Evolutionary conservation across 2,113 vertebrate genomes (phyloP), one percentile per base, ranked within the genome.

Genomic region (Hippocampus barbouri): DNA sequence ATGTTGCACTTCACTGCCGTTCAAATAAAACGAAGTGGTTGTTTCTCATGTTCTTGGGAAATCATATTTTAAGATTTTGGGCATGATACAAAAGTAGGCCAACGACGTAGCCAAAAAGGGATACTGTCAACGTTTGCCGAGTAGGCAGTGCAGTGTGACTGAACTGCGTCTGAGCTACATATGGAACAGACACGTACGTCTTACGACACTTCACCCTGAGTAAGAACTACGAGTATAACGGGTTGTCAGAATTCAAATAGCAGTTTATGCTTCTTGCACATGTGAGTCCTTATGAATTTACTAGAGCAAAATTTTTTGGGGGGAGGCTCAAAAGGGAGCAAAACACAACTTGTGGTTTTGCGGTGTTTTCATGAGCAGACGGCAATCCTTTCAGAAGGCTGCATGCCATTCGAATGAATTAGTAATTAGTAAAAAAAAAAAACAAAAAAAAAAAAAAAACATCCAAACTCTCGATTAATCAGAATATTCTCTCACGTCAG

Each of bases 21-120:
- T 72, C 66, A 69, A 74, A 76, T 76, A 73, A 76, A 83, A 71
- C 40, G 38, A 2, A 10, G 25, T 56, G 63, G 23, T 54, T 71
- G 1, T 68, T 75, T 78, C 43, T 71, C 60, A 64, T 45, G 57
- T 27, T 12, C 25, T 18, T 21, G 53, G 66, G 30, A 25, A 73
- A 56, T 4, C 16, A 12, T 66, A 15, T 61, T 60, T 43, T 21
- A 56, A 43, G 2, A 59, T 74, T 77, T 71, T 8, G 10, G 65
- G 69, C 40, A 65, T 41, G 14, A 41, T 41, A 12, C 11, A 54
- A 70, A 78, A 73, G n/a, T 54, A 69, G 75, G 78, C 4, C 69
- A 62, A 63, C 71, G 30, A 75, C 75, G 41, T 67, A 38, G 21
- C 41, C 40, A 73, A 65, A 62, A 38, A 1, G 34, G 21, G 59